Evolutionary conservation across 2,113 vertebrate genomes (phyloP).

Genomic region (Sinocyclocheilus anophthalmus): DNA sequence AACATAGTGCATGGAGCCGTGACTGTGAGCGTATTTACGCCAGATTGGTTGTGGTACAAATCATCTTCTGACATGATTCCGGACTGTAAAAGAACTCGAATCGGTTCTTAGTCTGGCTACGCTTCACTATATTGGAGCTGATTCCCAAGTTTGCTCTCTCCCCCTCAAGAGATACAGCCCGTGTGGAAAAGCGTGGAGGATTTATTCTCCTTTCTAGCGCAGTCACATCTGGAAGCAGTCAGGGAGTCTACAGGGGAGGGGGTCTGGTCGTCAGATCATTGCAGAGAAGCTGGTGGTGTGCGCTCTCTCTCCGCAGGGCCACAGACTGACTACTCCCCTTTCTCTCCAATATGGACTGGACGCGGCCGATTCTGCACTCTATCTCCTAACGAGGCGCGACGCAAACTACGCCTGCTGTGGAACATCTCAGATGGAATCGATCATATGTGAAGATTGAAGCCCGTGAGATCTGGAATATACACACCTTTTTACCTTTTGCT

Average conservation of each 20-base stretch:
- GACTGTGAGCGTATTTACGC: conserved; percentile 11
- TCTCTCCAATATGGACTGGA: conserved; percentile 55
- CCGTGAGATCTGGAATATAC: conserved; percentile 62
- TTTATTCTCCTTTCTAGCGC: conserved; percentile 60
- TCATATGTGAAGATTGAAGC: conserved; percentile 61
- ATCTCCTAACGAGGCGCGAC: conserved; percentile 54
- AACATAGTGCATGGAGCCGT: conserved; percentile 1
- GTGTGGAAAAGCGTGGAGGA: conserved; percentile 55
- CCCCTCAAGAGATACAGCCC: conserved; percentile 38
- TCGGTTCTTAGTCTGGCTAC: neutral
- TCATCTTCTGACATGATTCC: conserved; percentile 48
- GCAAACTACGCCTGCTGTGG: conserved; percentile 49
- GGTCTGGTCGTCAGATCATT: conserved; percentile 70
- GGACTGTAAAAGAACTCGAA: conserved; percentile 53
- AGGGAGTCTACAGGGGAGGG: conserved; percentile 74
- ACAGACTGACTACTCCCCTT: conserved; percentile 53
- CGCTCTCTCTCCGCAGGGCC: conserved; percentile 60
- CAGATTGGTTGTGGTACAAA: neutral
- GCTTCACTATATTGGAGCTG: neutral
- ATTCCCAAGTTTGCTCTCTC: conserved; percentile 56
- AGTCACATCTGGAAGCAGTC: conserved; percentile 85
- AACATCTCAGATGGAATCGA: conserved; percentile 57
- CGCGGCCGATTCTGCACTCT: conserved; percentile 50
- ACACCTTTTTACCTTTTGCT: conserved; percentile 50
- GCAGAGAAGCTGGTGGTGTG: conserved; percentile 61